A percentile compares a stretch with the other conserved stretches of the same genome.
phyloP scores from a whole-genome alignment of 2,797 vertebrate genomes.

The Xiphorhynchus erythropygius region DNA sequence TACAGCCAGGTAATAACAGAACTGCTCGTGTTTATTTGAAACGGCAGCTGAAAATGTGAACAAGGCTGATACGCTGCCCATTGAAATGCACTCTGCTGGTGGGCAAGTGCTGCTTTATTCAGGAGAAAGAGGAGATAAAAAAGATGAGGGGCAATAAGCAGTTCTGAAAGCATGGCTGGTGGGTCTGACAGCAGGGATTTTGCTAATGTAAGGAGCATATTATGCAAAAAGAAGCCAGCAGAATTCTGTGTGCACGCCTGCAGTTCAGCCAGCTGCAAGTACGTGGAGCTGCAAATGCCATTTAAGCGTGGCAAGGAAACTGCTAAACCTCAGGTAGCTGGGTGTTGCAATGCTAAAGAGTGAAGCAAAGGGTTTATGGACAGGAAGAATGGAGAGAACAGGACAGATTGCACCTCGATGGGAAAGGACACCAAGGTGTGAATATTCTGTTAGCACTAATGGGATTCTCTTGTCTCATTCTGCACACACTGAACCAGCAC shows the following conservation, averaged over 20 bases:
- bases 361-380: neutral
- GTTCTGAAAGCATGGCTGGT: neutral
- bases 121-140: neutral
- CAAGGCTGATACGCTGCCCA: neutral
- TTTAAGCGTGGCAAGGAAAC: neutral
- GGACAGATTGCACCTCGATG: neutral
- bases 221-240: neutral
- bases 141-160: neutral
- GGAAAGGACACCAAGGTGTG: neutral
- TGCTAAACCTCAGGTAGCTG: neutral
- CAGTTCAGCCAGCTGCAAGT: neutral
- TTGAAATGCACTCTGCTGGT: neutral
- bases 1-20: neutral
- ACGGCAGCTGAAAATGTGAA: neutral
- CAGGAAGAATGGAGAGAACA: neutral
- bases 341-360: neutral
- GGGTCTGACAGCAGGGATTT: constrained; percentile 2
- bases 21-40: neutral
- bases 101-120: neutral
- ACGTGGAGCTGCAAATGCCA: constrained; percentile 3
- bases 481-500: neutral
- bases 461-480: neutral
- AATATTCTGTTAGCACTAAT: neutral
- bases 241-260: neutral
- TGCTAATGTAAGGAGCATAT: neutral